Evolutionary conservation across 2,888 invertebrate species (phyloP).

Genomic region (Cephus spinipes): DNA sequence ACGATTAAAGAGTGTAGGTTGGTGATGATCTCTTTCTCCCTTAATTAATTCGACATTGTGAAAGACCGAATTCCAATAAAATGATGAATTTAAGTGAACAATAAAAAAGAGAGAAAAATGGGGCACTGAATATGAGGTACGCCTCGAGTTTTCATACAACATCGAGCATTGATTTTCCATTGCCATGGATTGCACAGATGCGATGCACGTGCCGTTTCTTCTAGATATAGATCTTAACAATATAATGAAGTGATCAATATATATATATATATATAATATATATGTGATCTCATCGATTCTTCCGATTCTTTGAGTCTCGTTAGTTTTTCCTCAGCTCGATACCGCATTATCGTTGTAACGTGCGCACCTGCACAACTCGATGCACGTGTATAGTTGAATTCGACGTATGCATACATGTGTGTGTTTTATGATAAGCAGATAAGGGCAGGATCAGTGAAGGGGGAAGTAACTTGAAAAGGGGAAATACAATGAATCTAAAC

Average conservation of each 20-base stretch:
- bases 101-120: conserved; percentile 7
- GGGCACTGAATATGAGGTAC: not conserved
- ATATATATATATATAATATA: not conserved
- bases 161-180: not conserved
- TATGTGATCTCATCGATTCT: not conserved
- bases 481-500: not conserved
- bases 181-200: not conserved
- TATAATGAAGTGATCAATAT: not conserved
- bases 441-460: not conserved
- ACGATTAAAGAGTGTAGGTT: not conserved
- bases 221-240: not conserved
- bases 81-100: not conserved
- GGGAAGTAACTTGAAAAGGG: not conserved
- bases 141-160: not conserved
- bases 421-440: not conserved
- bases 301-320: not conserved
- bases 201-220: not conserved
- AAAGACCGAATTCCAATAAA: not conserved
- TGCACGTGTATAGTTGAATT: not conserved
- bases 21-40: not conserved
- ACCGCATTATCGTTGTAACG: not conserved
- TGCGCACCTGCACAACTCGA: not conserved
- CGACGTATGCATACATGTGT: not conserved
- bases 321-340: not conserved
- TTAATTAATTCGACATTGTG: not conserved